Conservation (phyloP, 2,888 invertebrate genomes). For the Heliconius ismenius region DNA sequence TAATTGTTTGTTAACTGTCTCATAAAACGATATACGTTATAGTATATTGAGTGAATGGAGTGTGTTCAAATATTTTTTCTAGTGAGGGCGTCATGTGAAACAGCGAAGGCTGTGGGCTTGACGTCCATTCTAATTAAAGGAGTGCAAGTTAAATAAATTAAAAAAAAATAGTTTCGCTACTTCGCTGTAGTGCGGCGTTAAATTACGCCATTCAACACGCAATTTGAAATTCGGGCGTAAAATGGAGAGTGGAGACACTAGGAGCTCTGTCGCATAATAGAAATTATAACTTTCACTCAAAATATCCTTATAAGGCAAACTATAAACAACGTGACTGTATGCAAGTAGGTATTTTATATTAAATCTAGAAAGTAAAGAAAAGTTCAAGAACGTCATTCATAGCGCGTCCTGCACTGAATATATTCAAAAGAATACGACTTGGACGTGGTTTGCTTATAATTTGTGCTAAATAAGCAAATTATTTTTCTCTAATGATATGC, state of each 20-base stretch:
- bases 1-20: slow-evolving; percentile 38
- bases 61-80: too few species aligned
- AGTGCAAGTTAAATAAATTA: too few species aligned
- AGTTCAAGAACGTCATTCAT: slow-evolving; percentile 13
- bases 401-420: slow-evolving; percentile 23
- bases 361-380: slow-evolving; percentile 24
- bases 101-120: too few species aligned
- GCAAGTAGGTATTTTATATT: slow-evolving; percentile 2
- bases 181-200: not conserved
- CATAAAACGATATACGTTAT: not conserved
- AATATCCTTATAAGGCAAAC: slow-evolving; percentile 7
- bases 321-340: slow-evolving; percentile 1
- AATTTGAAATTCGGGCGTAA: not conserved
- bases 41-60: too few species aligned
- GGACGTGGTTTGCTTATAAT: slow-evolving; percentile 7
- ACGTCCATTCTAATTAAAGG: too few species aligned
- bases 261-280: not conserved
- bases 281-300: not conserved
- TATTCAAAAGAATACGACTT: not conserved
- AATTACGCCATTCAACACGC: too few species aligned
- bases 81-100: too few species aligned
- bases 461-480: not conserved
- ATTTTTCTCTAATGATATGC: not conserved
- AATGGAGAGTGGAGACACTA: not conserved
- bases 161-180: too few species aligned